phyloP scores from a whole-genome alignment of 2,888 invertebrate genomes.

The Eudemis profundana region DNA sequence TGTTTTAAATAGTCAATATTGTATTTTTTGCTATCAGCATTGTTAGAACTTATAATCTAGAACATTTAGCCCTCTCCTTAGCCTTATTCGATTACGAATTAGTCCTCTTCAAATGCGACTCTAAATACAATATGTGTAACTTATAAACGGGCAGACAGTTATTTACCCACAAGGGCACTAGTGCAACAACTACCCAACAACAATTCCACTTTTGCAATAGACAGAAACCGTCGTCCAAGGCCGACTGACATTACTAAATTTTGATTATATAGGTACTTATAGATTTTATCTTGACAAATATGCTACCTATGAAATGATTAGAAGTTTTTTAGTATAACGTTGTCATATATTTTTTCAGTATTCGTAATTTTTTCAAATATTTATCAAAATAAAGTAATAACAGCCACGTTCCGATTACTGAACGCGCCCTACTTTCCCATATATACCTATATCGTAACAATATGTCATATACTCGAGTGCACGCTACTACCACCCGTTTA shows the following conservation, averaged over 20 bases:
- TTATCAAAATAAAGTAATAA: too few species aligned
- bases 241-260: too few species aligned
- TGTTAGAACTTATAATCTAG: neutral
- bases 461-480: conserved; percentile 9
- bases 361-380: too few species aligned
- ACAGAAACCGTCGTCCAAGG: too few species aligned
- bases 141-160: conserved; percentile 25
- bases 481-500: conserved; percentile 24
- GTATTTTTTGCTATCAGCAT: neutral
- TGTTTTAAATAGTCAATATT: conserved; percentile 10
- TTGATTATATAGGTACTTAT: too few species aligned
- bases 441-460: conserved; percentile 5
- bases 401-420: too few species aligned
- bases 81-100: conserved; percentile 13
- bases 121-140: neutral
- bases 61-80: conserved; percentile 11
- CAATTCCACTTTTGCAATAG: neutral
- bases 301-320: too few species aligned
- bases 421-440: neutral
- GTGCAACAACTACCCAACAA: conserved; percentile 18
- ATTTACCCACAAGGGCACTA: conserved; percentile 27
- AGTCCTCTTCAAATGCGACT: conserved; percentile 2
- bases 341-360: too few species aligned
- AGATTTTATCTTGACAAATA: too few species aligned
- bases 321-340: too few species aligned